These are phyloP conservation scores for Lycopodina hypogea DNA, from an alignment of 37 sponge, comb jelly and placozoan genomes.

Conservation along the genomic window DNA sequence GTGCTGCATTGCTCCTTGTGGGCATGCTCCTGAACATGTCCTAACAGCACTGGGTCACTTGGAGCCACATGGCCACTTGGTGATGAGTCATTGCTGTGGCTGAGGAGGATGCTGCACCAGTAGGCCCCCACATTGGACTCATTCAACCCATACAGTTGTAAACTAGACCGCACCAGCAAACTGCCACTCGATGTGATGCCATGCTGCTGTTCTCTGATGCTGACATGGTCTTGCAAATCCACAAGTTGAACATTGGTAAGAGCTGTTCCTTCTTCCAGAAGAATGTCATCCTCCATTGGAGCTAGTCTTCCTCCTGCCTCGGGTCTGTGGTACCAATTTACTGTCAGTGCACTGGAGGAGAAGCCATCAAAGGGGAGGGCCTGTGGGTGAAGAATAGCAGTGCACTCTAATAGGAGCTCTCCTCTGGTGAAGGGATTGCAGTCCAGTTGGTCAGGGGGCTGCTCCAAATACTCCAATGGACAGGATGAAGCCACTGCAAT, in stretches of 20 bases:
- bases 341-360: not conserved
- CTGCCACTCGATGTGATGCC: not conserved
- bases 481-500: not conserved
- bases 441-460: constrained; percentile 11
- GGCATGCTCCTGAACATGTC: not conserved
- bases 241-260: not conserved
- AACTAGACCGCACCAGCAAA: not conserved
- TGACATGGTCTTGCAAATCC: not conserved
- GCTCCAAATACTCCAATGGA: constrained; percentile 20
- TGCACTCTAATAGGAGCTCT: constrained; percentile 33
- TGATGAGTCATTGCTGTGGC: not conserved
- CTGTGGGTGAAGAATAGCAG: not conserved
- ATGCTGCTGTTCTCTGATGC: not conserved
- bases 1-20: not conserved
- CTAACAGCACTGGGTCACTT: constrained; percentile 17
- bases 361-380: not conserved
- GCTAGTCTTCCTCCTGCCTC: not conserved
- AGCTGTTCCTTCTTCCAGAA: not conserved
- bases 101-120: constrained; percentile 5
- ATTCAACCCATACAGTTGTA: not conserved
- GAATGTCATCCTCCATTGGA: not conserved
- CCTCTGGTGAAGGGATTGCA: constrained; percentile 29
- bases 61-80: not conserved
- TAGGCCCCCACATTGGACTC: not conserved
- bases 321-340: constrained; percentile 17